Base-by-base conservation (phyloP, 2,113 vertebrate genomes). In the Cephalophus harveyi region DNA sequence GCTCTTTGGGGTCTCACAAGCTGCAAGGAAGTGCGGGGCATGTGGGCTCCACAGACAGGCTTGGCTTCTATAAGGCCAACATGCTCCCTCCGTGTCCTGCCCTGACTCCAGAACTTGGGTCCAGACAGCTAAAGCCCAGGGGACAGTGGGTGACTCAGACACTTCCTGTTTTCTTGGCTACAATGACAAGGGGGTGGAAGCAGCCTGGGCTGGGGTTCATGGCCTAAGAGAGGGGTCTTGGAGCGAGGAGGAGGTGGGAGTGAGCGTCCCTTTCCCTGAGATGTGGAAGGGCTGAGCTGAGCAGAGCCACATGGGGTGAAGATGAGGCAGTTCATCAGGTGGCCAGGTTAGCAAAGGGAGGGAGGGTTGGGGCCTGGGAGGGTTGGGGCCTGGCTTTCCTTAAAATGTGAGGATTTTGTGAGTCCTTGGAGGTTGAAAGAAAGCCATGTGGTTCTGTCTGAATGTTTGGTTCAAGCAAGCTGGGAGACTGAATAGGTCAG, bases 151-250 rank as follows among this genome's bases (percentile, higher is more conserved):
- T 97, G 97, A 96, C 82, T 97, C 93, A 98, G 87, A 94, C 25
- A n/a, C 95, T 98, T 98, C 97, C 98, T 98, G 97, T 97, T 98
- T 97, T 97, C 97, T 93, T 97, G 95, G 97, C 94, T 84, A 84
- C 48, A 6, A 43, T 55, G 93, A 79, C 52, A 71, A 43, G 5
- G 92, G 30, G 36, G 33, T 97, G 79, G 71, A 92, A 92, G 87
- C 55, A 79, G 92, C 94, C 57, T 0, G 1, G 78, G 30, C 82
- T 54, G 57, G 85, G 83, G 90, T 82, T 95, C 79, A 28, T 48
- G 79, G 84, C 79, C 79, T 98, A 91, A 60, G 84, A 89, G 36
- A 25, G 55, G 86, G 86, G 64, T 19, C 74, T 81, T 88, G 25
- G 79, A 83, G 36, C 25, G 27, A 83, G 54, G 3, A 82, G 57